These are phyloP conservation scores for Caenorhabditis sulstoni DNA, from an alignment of 2,888 invertebrate genomes.

Conservation along the genomic window DNA sequence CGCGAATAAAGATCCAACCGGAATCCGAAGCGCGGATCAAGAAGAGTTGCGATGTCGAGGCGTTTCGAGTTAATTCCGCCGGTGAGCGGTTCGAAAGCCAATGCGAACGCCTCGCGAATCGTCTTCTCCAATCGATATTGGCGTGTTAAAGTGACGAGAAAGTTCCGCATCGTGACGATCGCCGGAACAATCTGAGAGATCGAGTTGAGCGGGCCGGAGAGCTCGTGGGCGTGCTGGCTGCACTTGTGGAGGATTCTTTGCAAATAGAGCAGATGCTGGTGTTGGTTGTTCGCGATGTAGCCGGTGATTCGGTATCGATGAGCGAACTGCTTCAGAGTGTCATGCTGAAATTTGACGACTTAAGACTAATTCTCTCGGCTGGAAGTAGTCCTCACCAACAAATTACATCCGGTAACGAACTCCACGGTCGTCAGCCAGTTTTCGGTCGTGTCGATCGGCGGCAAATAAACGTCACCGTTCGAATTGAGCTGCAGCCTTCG, in stretches of 20 bases:
- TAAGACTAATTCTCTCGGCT: too few species aligned
- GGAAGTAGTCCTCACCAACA: neutral
- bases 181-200: conserved; percentile 16
- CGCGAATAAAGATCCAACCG: neutral
- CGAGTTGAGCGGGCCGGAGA: conserved; percentile 2
- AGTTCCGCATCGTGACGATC: neutral
- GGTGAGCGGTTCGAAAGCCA: neutral
- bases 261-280: conserved; percentile 11
- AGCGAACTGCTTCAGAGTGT: neutral
- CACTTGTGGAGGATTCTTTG: conserved; percentile 24
- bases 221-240: neutral
- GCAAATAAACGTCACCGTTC: too few species aligned
- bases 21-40: conserved; percentile 17
- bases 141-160: neutral
- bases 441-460: too few species aligned
- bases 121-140: neutral
- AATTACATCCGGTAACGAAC: neutral
- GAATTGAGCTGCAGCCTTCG: too few species aligned
- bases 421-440: neutral
- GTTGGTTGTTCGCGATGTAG: neutral
- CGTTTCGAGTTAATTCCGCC: neutral
- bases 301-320: neutral
- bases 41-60: conserved; percentile 1
- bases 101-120: neutral
- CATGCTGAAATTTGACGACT: neutral